phyloP scores from a whole-genome alignment of 1,140 invertebrate genomes.

The Nasonia longicornis region DNA sequence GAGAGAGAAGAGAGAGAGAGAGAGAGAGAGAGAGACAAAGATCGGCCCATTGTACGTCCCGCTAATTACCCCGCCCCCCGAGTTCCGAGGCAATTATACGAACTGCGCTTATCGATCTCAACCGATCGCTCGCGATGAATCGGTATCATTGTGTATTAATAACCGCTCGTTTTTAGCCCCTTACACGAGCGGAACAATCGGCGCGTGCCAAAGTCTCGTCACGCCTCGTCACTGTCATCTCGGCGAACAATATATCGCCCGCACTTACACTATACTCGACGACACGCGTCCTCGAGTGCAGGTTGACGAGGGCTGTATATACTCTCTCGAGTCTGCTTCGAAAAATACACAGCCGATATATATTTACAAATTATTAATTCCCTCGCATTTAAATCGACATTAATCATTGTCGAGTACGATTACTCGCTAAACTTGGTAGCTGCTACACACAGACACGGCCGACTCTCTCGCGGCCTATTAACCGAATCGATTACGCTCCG shows the following conservation, averaged over 20 bases:
- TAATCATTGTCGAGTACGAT: conserved; percentile 39
- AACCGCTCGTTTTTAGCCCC: not conserved
- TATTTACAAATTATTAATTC: conserved; percentile 24
- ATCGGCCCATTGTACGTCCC: not conserved
- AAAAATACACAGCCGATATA: not conserved
- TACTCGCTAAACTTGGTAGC: conserved; percentile 20
- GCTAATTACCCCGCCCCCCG: not conserved
- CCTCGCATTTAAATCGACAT: conserved; percentile 16
- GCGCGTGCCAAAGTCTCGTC: conserved; percentile 56
- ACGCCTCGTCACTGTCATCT: conserved; percentile 56
- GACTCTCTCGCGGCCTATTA: not conserved
- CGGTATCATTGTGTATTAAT: not conserved
- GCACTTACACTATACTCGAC: conserved; percentile 34
- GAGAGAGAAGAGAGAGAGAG: too few species aligned
- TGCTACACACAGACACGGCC: too few species aligned
- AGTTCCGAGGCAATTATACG: not conserved
- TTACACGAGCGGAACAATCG: not conserved
- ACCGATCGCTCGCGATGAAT: conserved; percentile 24
- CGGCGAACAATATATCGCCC: conserved; percentile 42
- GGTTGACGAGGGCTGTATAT: not conserved
- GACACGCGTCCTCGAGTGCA: not conserved
- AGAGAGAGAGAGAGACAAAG: too few species aligned
- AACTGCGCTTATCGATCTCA: not conserved
- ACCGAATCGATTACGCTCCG: conserved; percentile 17
- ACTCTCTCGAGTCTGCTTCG: not conserved